Evolutionary conservation across 2,797 vertebrate genomes (phyloP).

Genomic region (Siniperca scherzeri): DNA sequence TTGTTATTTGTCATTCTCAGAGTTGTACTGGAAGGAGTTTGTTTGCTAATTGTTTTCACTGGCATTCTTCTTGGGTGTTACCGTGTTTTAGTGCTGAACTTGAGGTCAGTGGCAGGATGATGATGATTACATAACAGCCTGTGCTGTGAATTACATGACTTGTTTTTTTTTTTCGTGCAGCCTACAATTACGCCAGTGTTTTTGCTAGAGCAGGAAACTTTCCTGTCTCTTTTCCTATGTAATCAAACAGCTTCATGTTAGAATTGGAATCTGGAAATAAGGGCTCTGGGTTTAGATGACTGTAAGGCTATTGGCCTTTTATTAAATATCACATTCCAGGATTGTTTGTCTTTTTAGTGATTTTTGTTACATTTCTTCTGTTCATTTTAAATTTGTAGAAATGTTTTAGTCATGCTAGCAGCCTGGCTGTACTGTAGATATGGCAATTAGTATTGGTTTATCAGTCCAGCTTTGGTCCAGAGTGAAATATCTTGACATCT

Average conservation of each 20-base stretch:
- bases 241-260: conserved; percentile 6
- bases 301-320: not conserved
- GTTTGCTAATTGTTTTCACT: conserved; percentile 50
- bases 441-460: not conserved
- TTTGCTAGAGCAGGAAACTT: conserved; percentile 11
- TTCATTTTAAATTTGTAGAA: not conserved
- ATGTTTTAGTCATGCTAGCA: not conserved
- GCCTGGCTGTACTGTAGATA: not conserved
- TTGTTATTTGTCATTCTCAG: conserved; percentile 14
- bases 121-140: conserved; percentile 61
- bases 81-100: conserved; percentile 37
- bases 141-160: conserved; percentile 26
- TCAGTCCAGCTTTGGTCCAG: not conserved
- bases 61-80: conserved; percentile 55
- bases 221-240: conserved; percentile 26
- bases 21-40: conserved; percentile 20
- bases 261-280: not conserved
- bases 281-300: not conserved
- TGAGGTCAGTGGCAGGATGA: conserved; percentile 47
- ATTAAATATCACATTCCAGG: not conserved
- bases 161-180: conserved; percentile 32
- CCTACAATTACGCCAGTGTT: conserved; percentile 19
- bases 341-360: not conserved
- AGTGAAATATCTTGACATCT: not conserved
- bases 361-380: not conserved